Percentiles rank a stretch among this genome's conserved stretches.
These are phyloP conservation scores for Athetis lepigone DNA, from an alignment of 2,888 invertebrate species.

Conservation along the genomic window DNA sequence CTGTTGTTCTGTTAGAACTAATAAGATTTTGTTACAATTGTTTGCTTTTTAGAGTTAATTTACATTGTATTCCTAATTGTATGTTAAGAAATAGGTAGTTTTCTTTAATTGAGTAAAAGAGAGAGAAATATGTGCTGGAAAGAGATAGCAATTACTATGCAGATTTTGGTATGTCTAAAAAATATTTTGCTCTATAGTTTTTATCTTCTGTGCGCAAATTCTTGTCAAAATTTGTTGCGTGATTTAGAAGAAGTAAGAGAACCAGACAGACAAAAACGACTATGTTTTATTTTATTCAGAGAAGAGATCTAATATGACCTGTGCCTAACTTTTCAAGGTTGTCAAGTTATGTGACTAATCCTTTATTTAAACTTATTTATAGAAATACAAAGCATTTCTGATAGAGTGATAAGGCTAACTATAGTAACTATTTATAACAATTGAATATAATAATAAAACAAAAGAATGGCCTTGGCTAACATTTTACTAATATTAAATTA, in stretches of 20 bases:
- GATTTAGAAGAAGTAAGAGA: too few relatives aligned
- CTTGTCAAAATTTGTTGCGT: too few relatives aligned
- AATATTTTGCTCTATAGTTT: too few relatives aligned
- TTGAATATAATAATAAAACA: conserved; percentile 11
- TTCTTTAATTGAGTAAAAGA: too few relatives aligned
- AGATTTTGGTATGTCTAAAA: too few relatives aligned
- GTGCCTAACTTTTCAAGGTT: conserved; percentile 1
- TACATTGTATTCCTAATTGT: conserved; percentile 13
- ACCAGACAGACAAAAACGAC: too few relatives aligned
- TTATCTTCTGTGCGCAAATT: too few relatives aligned
- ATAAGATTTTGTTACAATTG: conserved; percentile 6
- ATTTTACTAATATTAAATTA: too few relatives aligned
- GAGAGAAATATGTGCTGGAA: too few relatives aligned
- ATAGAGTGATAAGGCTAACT: conserved; percentile 37
- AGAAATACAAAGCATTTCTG: conserved; percentile 6
- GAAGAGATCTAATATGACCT: neutral
- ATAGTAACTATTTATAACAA: conserved; percentile 21
- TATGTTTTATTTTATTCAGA: too few relatives aligned
- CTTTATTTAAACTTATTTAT: conserved; percentile 10
- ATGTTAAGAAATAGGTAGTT: neutral
- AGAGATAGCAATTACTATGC: too few relatives aligned
- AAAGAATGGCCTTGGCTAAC: neutral
- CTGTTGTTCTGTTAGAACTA: neutral
- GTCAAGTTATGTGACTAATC: neutral
- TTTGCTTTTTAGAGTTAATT: neutral